A percentile compares a stretch with the other conserved stretches of the same genome.
Evolutionary conservation across 2,797 vertebrate species (phyloP).

Genomic region (Cryptoprocta ferox): DNA sequence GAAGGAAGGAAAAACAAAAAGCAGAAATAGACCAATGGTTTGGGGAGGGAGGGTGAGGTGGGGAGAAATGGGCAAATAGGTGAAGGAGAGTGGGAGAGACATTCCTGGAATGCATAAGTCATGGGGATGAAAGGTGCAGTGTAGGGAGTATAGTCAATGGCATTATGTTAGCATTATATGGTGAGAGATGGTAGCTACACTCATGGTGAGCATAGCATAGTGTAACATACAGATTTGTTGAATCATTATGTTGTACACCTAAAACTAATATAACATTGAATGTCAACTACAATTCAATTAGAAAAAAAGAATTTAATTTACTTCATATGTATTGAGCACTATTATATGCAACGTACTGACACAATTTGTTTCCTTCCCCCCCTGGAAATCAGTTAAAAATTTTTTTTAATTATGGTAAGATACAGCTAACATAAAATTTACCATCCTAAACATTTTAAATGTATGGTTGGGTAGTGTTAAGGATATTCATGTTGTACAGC

Average conservation of each 20-base stretch:
- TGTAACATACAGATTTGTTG: background rate
- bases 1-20: background rate
- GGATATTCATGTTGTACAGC: background rate
- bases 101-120: background rate
- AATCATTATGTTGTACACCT: background rate
- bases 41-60: background rate
- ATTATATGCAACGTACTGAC: background rate
- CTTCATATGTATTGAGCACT: background rate
- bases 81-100: background rate
- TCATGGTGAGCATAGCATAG: background rate
- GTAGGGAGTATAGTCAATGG: background rate
- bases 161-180: background rate
- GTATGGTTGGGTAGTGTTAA: background rate
- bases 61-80: background rate
- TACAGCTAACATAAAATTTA: background rate
- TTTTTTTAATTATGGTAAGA: constrained; percentile 8
- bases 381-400: background rate
- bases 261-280: background rate
- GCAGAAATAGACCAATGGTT: background rate
- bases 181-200: background rate
- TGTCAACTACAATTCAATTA: background rate
- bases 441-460: constrained; percentile 12
- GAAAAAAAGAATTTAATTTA: background rate
- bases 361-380: background rate
- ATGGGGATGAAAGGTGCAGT: background rate